A percentile compares a stretch with the other conserved stretches of the same genome.
phyloP scores from a whole-genome alignment of 2,797 vertebrate species.

The Typhlichthys subterraneus region DNA sequence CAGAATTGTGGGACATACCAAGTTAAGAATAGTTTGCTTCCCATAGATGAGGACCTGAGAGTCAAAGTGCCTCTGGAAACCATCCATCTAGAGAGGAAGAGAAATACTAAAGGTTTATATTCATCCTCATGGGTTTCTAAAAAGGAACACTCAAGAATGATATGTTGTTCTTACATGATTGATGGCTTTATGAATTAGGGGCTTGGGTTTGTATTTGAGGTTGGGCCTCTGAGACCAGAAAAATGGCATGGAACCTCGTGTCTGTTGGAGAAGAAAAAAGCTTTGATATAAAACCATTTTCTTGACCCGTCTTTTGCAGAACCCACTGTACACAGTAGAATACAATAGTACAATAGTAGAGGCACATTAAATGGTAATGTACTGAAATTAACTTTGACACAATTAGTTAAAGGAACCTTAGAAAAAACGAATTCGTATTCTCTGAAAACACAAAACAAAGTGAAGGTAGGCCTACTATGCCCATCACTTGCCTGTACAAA shows the following conservation, averaged over 20 bases:
- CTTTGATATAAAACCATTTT: background rate
- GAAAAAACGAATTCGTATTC: background rate
- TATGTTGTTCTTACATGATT: conserved; percentile 85
- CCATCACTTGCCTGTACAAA: conserved; percentile 87
- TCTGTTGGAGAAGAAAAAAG: conserved; percentile 70
- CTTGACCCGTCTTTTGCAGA: too few relatives aligned
- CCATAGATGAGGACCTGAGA: conserved; percentile 96
- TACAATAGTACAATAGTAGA: too few relatives aligned
- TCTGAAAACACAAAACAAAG: background rate
- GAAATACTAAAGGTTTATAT: conserved; percentile 10
- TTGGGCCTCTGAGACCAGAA: conserved; percentile 99
- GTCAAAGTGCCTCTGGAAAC: conserved; percentile 98
- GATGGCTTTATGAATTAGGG: conserved; percentile 91
- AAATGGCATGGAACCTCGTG: conserved; percentile 96
- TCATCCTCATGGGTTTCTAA: background rate
- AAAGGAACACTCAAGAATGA: background rate
- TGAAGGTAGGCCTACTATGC: too few relatives aligned
- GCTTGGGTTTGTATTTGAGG: conserved; percentile 95
- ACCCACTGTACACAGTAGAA: too few relatives aligned
- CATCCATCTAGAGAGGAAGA: conserved; percentile 84
- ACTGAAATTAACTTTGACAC: too few relatives aligned
- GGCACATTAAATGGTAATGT: too few relatives aligned
- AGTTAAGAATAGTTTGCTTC: conserved; percentile 94
- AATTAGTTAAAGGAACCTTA: too few relatives aligned
- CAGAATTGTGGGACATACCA: conserved; percentile 78